Conservation (phyloP, 2,113 vertebrate genomes). For the Limanda limanda region DNA sequence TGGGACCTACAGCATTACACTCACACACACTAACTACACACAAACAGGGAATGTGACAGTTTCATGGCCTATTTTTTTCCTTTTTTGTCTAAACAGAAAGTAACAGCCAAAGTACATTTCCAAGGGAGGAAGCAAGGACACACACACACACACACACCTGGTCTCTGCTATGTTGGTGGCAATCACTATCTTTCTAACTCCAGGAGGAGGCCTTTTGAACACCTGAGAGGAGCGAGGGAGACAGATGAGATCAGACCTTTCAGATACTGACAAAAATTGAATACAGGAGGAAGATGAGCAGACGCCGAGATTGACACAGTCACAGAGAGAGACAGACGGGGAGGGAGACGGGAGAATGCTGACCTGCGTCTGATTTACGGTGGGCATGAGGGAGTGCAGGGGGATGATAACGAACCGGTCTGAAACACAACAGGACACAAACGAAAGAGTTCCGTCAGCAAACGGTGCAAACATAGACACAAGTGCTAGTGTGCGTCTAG, state of each 20-base stretch:
- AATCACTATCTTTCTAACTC: constrained; percentile 97
- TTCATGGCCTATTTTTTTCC: neutral
- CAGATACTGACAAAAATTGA: constrained; percentile 13
- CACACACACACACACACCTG: constrained; percentile 82
- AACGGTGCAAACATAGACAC: neutral
- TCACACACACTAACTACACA: constrained; percentile 1
- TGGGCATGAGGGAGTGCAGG: constrained; percentile 97
- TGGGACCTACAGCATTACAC: neutral
- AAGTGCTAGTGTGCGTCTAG: neutral
- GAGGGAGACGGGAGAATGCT: constrained; percentile 54
- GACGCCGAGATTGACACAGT: neutral
- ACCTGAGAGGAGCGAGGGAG: constrained; percentile 82
- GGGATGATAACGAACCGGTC: constrained; percentile 97
- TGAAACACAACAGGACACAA: constrained; percentile 80
- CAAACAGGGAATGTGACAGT: neutral
- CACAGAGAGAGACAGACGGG: constrained; percentile 2
- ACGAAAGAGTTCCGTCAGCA: constrained; percentile 1
- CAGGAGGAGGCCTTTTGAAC: constrained; percentile 94
- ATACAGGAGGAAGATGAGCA: constrained; percentile 12
- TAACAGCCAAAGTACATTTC: constrained; percentile 16
- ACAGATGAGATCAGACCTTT: constrained; percentile 17
- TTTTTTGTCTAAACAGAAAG: neutral
- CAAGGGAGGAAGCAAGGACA: neutral
- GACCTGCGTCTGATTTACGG: constrained; percentile 97
- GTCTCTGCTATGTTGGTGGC: constrained; percentile 99